These are phyloP conservation scores for Osmerus mordax DNA, from an alignment of 2,113 vertebrate species.

Conservation along the genomic window DNA sequence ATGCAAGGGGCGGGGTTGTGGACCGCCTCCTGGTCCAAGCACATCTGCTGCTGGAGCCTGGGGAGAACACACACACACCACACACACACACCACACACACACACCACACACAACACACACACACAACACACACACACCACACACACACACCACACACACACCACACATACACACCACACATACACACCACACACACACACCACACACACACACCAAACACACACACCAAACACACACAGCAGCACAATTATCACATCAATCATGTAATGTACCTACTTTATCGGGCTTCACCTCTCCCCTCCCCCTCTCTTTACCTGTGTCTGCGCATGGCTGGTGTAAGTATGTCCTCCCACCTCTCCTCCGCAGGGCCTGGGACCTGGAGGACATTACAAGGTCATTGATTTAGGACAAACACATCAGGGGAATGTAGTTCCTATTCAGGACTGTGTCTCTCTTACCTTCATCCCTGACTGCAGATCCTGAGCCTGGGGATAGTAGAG, in stretches of 20 bases:
- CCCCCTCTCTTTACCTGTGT: conserved; percentile 58
- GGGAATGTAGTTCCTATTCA: not conserved
- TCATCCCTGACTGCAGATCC: conserved; percentile 38
- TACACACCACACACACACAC: too few species aligned
- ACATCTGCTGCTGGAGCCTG: conserved; percentile 75
- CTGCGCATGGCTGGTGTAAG: conserved; percentile 62
- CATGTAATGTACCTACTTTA: too few species aligned
- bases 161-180: too few species aligned
- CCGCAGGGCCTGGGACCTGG: conserved; percentile 46
- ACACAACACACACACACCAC: too few species aligned
- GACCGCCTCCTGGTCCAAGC: conserved; percentile 65
- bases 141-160: too few species aligned
- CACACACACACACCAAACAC: too few species aligned
- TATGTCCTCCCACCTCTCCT: conserved; percentile 54
- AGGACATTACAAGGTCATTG: not conserved
- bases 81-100: too few species aligned
- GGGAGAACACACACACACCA: not conserved
- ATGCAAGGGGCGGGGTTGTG: conserved; percentile 58
- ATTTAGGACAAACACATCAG: not conserved
- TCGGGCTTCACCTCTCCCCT: not conserved
- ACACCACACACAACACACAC: too few species aligned
- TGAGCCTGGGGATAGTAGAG: not conserved
- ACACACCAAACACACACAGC: too few species aligned
- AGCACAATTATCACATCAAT: too few species aligned
- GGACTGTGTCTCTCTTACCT: conserved; percentile 37